Evolutionary conservation across 2,113 vertebrate genomes (phyloP).

Genomic region (Elanus axillaris): DNA sequence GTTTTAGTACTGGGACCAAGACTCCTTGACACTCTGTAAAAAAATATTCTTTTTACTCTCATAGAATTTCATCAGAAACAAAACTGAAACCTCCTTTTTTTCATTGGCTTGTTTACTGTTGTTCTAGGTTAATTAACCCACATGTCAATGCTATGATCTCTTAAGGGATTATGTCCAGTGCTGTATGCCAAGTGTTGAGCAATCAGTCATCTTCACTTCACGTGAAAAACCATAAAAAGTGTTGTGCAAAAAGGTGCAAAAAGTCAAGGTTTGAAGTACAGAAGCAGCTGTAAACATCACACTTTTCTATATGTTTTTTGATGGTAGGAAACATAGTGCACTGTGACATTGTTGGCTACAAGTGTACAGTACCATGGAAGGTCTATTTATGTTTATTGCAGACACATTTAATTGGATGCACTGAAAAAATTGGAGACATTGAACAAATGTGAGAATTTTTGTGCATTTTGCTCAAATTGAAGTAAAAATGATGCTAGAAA

Average conservation of each 20-base stretch:
- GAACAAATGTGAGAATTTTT: neutral
- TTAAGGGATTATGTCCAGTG: neutral
- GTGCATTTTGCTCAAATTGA: neutral
- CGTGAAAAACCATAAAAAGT: neutral
- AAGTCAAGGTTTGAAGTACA: neutral
- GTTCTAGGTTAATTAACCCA: neutral
- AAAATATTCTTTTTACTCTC: neutral
- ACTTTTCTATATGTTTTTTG: neutral
- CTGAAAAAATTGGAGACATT: neutral
- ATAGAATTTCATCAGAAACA: neutral
- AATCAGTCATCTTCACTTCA: neutral
- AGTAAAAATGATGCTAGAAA: neutral
- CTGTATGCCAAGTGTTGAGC: neutral
- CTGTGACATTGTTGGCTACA: neutral
- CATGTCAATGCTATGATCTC: neutral
- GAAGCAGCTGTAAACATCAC: neutral
- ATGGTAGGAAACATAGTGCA: neutral
- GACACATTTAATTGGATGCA: neutral
- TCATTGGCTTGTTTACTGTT: neutral
- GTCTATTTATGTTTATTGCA: neutral
- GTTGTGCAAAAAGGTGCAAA: neutral
- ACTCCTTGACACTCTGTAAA: neutral
- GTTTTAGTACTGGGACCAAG: neutral
- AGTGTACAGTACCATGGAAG: neutral
- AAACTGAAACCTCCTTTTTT: neutral